Evolutionary conservation across 2,797 vertebrate genomes (phyloP).

Genomic region (Benthosema pterotum): DNA sequence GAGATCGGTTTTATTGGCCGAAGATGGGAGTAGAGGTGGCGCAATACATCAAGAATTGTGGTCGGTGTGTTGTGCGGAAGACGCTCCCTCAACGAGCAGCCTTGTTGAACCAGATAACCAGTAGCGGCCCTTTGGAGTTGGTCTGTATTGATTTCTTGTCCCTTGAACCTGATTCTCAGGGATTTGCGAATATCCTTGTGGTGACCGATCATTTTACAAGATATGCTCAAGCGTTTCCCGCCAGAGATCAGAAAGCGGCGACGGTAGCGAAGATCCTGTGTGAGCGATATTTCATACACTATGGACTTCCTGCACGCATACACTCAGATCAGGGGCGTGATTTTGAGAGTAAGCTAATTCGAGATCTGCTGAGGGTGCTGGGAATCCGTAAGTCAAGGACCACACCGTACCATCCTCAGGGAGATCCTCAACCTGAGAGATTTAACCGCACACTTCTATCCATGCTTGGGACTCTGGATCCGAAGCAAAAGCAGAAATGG

Average conservation of each 20-base stretch:
- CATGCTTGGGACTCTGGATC: conserved; percentile 5
- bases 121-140: not conserved
- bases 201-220: conserved; percentile 11
- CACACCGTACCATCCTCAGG: not conserved
- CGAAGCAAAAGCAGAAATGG: not conserved
- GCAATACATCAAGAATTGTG: not conserved
- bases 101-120: not conserved
- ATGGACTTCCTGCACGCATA: conserved; percentile 1
- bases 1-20: conserved; percentile 9
- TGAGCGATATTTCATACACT: conserved; percentile 5
- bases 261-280: not conserved
- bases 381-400: not conserved
- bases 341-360: conserved; percentile 2
- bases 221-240: conserved; percentile 6
- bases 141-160: conserved; percentile 21
- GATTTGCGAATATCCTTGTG: conserved; percentile 9
- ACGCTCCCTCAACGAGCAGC: not conserved
- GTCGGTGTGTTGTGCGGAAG: conserved; percentile 1
- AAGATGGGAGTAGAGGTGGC: not conserved
- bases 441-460: conserved; percentile 4
- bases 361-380: not conserved
- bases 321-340: conserved; percentile 1
- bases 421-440: conserved; percentile 8
- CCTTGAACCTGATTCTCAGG: conserved; percentile 4
- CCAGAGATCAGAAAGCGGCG: not conserved